Conservation (phyloP, 2,113 vertebrate species). For the Noturus placidus region DNA sequence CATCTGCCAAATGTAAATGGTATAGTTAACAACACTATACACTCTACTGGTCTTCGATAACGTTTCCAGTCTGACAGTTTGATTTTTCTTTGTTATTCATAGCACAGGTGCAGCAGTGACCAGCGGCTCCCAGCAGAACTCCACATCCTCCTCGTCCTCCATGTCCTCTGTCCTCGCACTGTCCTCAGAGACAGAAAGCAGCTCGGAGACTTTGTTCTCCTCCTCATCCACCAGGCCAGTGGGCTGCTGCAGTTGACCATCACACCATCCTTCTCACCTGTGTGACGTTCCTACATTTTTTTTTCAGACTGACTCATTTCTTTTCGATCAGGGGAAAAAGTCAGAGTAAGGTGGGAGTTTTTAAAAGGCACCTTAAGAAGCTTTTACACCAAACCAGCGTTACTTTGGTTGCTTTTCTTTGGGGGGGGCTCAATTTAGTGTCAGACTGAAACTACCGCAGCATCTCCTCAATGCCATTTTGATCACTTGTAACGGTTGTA, state of each 20-base stretch:
- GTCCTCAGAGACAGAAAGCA: conserved; percentile 88
- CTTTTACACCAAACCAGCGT: conserved; percentile 44
- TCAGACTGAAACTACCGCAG: conserved; percentile 66
- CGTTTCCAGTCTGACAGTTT: neutral
- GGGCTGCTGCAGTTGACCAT: conserved; percentile 94
- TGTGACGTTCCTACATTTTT: conserved; percentile 25
- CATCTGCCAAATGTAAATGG: too few relatives aligned
- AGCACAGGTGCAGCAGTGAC: conserved; percentile 99
- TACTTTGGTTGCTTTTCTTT: conserved; percentile 47
- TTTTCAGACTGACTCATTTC: conserved; percentile 30
- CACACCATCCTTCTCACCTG: conserved; percentile 59
- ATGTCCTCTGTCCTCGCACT: conserved; percentile 84
- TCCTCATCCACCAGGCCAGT: conserved; percentile 74
- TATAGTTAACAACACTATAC: neutral
- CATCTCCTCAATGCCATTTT: conserved; percentile 64
- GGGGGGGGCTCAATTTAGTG: conserved; percentile 46
- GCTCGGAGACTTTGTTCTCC: conserved; percentile 73
- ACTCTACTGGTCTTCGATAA: too few relatives aligned
- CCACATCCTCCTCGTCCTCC: conserved; percentile 77
- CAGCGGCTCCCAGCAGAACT: conserved; percentile 78
- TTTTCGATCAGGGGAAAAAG: conserved; percentile 15
- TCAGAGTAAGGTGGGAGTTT: conserved; percentile 20
- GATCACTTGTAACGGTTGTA: conserved; percentile 70
- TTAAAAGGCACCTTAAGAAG: conserved; percentile 29
- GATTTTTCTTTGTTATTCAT: conserved; percentile 75